Evolutionary conservation across 1,140 invertebrate species (phyloP).

Genomic region (Asbolus verrucosus): DNA sequence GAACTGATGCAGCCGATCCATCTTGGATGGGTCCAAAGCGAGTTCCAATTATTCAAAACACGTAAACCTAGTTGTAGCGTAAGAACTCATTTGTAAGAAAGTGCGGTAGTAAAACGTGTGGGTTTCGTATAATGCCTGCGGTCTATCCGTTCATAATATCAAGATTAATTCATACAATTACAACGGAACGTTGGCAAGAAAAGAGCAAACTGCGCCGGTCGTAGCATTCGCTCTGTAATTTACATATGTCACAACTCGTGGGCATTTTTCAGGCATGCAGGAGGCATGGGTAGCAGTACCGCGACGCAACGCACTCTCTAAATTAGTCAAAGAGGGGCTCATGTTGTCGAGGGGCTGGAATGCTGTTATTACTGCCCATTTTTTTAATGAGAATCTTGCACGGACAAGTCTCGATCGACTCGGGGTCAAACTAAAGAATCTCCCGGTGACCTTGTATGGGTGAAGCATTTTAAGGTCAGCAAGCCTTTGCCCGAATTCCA

Average conservation of each 20-base stretch:
- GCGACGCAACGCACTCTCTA: slow-evolving; percentile 10
- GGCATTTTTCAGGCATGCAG: slow-evolving; percentile 9
- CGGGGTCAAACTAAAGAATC: slow-evolving; percentile 35
- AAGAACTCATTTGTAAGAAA: slow-evolving; percentile 31
- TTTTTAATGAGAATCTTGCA: slow-evolving; percentile 38
- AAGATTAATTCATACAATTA: slow-evolving; percentile 39
- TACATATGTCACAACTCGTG: slow-evolving; percentile 27
- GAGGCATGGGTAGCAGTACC: too few relatives aligned
- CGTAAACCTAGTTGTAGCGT: slow-evolving; percentile 33
- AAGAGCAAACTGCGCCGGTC: slow-evolving; percentile 16
- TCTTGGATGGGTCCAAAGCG: too few relatives aligned
- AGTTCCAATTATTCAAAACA: slow-evolving; percentile 34
- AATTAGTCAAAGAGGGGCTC: slow-evolving; percentile 35
- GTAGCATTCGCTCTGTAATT: slow-evolving; percentile 21
- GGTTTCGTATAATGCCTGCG: slow-evolving; percentile 23
- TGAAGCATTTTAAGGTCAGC: slow-evolving; percentile 34
- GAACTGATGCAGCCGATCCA: too few relatives aligned
- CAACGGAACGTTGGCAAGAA: slow-evolving; percentile 8
- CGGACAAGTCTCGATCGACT: slow-evolving; percentile 32
- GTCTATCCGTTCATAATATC: slow-evolving; percentile 26
- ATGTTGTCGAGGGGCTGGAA: slow-evolving; percentile 29
- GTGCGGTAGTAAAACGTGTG: slow-evolving; percentile 31
- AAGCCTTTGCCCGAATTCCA: slow-evolving; percentile 36
- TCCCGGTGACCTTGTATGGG: slow-evolving; percentile 24
- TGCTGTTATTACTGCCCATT: slow-evolving; percentile 37